Base-by-base conservation (phyloP, 1,140 invertebrate genomes). In the Habropoda laboriosa region DNA sequence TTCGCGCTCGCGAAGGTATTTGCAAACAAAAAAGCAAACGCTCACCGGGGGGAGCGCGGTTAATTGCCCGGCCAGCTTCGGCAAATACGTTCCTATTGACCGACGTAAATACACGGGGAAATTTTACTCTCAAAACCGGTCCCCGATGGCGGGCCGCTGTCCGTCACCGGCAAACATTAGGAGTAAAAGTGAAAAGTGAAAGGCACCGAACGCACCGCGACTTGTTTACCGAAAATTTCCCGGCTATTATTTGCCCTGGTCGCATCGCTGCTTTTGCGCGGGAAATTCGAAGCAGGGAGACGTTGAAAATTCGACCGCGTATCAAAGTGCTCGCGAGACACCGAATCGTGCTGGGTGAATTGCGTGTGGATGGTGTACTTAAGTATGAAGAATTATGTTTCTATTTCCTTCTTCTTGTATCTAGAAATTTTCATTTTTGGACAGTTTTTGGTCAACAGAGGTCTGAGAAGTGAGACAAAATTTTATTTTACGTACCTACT, bases 61-160 rank as follows among this genome's bases (percentile, higher is more conserved):
- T 89, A 90, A 89, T 90, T 88, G 84, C 75, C 79, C 55, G 74
- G 55, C 80, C 72, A 73, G 79, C 79, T 80, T 81, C 57, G 77
- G 82, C 70, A 89, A 89, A 89, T 85, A 84, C 75, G 70, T 72
- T 61, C 42, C 58, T 86, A 83, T 87, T 81, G 81, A 74, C 63
- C 68, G 63, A 45, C 70, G 81, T 78, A 89, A 86, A 86, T 86
- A 89, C 72, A 42, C 77, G 72, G 35, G 51, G 70, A 86, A 86
- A 86, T 86, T 86, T 86, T 83, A 86, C 78, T 83, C 71, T 75
- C 45, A 47, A 79, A 87, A 81, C 72, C 80, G 45, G 66, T 47
- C 40, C 38, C 60, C 18, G 68, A 70, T 45, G 55, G 58, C 55
- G 49, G 60, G 24, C 55, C 67, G 21, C 58, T 53, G 74, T 32